Percentiles rank a stretch among this genome's conserved stretches.
phyloP scores from a whole-genome alignment of 2,888 invertebrate genomes.

The Bibio marci region DNA sequence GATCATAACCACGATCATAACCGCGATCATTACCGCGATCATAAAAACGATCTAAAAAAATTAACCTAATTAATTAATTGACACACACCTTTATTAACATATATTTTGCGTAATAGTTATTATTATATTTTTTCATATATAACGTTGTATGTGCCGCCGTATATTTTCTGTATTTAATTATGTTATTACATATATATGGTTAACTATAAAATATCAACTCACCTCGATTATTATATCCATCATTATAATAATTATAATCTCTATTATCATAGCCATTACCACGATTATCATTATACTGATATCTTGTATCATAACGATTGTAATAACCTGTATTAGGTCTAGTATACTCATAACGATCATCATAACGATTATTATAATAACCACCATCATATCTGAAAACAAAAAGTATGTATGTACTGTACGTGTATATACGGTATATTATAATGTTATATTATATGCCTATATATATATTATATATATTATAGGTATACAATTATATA shows the following conservation, averaged over 20 bases:
- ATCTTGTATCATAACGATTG: slow-evolving; percentile 11
- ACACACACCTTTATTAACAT: no score
- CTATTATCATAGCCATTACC: slow-evolving; percentile 25
- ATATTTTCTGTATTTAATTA: no score
- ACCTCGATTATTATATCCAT: slow-evolving; percentile 14
- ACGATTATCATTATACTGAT: slow-evolving; percentile 12
- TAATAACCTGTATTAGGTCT: slow-evolving; percentile 5
- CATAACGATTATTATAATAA: slow-evolving; percentile 9
- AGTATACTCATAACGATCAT: slow-evolving; percentile 10
- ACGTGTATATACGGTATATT: no score
- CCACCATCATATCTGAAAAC: slow-evolving; percentile 11
- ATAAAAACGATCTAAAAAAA: slow-evolving; percentile 15
- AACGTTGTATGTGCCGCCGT: no score
- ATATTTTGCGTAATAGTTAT: no score
- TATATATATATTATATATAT: no score
- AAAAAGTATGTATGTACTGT: no score
- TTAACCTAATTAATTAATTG: slow-evolving; percentile 11
- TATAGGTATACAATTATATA: no score
- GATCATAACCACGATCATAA: neutral
- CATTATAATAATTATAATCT: slow-evolving; percentile 19
- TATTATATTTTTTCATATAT: no score
- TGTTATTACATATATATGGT: no score
- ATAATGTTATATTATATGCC: no score
- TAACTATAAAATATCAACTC: no score
- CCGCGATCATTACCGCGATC: slow-evolving; percentile 15